These are phyloP conservation scores for Hippolais icterina DNA, from an alignment of 2,113 vertebrate species.

Conservation along the genomic window DNA sequence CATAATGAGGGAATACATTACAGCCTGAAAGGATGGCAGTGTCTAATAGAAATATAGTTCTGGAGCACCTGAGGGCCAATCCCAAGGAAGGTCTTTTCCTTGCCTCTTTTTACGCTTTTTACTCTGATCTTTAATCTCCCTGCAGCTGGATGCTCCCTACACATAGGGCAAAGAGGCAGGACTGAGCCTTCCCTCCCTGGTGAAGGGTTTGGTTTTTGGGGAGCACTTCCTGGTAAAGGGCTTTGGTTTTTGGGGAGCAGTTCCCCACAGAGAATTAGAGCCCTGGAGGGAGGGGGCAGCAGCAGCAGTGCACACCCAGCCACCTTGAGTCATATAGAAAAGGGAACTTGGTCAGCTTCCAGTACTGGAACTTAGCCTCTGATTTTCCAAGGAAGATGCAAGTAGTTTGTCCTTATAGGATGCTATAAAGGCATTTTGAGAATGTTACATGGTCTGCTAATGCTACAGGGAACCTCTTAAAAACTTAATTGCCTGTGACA, in stretches of 20 bases:
- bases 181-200: background rate
- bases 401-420: conserved; percentile 31
- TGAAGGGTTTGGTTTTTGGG: background rate
- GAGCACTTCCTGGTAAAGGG: background rate
- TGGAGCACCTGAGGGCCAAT: background rate
- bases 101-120: background rate
- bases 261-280: background rate
- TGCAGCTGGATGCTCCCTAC: background rate
- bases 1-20: background rate
- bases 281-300: background rate
- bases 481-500: conserved; percentile 55
- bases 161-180: background rate
- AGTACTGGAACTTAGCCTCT: background rate
- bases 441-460: conserved; percentile 24
- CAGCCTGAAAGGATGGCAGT: background rate
- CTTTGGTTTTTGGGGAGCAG: background rate
- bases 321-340: background rate
- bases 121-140: background rate
- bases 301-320: background rate
- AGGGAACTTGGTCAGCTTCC: background rate
- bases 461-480: conserved; percentile 40
- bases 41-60: conserved; percentile 1
- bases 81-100: background rate
- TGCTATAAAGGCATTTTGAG: conserved; percentile 2
- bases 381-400: background rate